Evolutionary conservation across 2,113 vertebrate species (phyloP).

Genomic region (Cyphomyrus discorhynchus): DNA sequence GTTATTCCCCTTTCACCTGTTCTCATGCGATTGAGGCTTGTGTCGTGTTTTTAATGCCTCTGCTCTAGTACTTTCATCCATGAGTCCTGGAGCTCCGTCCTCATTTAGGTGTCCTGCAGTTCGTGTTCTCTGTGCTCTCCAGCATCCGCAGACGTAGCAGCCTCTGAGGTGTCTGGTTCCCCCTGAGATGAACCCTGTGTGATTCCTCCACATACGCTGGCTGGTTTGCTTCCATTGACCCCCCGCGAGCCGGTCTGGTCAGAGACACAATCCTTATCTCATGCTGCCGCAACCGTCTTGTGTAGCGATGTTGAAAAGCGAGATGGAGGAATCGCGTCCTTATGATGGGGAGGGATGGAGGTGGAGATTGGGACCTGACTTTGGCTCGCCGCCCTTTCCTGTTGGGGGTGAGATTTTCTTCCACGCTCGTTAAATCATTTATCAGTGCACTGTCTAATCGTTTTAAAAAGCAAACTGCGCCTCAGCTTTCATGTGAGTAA

Average conservation of each 20-base stretch:
- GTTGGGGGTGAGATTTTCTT: constrained; percentile 24
- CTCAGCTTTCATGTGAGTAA: constrained; percentile 42
- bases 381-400: constrained; percentile 44
- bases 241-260: neutral
- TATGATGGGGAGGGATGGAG: neutral
- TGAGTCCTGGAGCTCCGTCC: neutral
- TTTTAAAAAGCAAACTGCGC: constrained; percentile 63
- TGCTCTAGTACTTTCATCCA: neutral
- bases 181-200: neutral
- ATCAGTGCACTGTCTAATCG: constrained; percentile 67
- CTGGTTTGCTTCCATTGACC: neutral
- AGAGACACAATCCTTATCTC: neutral
- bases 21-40: neutral
- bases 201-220: neutral
- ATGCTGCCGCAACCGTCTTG: neutral
- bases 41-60: neutral
- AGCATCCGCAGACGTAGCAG: neutral
- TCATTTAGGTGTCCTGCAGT: neutral
- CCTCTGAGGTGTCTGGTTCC: neutral
- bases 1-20: neutral
- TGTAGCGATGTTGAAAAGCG: neutral
- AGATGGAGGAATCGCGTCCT: neutral
- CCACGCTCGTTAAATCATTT: constrained; percentile 64
- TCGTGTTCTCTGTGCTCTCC: neutral
- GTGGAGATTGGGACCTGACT: neutral